Percentiles rank a stretch among this genome's conserved stretches.
Evolutionary conservation across 2,888 invertebrate species (phyloP).

Genomic region (Synanthedon myopaeformis): DNA sequence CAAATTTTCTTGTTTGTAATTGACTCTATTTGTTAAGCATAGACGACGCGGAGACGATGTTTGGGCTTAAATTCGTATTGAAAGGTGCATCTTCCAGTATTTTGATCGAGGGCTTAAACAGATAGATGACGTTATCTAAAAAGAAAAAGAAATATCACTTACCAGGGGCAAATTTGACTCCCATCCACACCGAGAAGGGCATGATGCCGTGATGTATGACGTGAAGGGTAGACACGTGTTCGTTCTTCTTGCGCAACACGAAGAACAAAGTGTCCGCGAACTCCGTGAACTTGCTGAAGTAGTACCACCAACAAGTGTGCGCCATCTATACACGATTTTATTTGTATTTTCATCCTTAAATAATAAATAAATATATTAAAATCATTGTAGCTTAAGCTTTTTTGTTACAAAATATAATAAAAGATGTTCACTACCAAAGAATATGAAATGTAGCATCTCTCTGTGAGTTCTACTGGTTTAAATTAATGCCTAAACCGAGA

Average conservation of each 20-base stretch:
- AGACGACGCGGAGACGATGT: no score
- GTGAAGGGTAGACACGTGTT: conserved; percentile 93
- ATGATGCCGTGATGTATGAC: conserved; percentile 97
- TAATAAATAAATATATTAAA: conserved; percentile 7
- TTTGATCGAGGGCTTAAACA: no score
- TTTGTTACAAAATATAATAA: neutral
- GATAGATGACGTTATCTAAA: no score
- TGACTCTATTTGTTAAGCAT: no score
- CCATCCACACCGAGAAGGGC: conserved; percentile 97
- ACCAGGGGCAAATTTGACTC: conserved; percentile 95
- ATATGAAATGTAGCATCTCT: neutral
- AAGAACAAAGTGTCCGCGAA: conserved; percentile 98
- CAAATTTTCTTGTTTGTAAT: no score
- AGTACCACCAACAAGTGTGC: conserved; percentile 95
- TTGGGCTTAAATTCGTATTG: no score
- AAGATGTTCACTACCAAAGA: neutral
- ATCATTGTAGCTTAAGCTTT: neutral
- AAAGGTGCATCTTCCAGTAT: no score
- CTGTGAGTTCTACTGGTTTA: no score
- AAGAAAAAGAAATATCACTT: conserved; percentile 5
- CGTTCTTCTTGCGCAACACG: conserved; percentile 92
- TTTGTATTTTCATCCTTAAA: neutral
- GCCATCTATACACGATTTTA: conserved; percentile 78
- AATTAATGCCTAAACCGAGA: no score
- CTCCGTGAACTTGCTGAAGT: conserved; percentile 96